A percentile compares a stretch with the other conserved stretches of the same genome.
phyloP scores from a whole-genome alignment of 2,113 vertebrate genomes.

The Seriola aureovittata region DNA sequence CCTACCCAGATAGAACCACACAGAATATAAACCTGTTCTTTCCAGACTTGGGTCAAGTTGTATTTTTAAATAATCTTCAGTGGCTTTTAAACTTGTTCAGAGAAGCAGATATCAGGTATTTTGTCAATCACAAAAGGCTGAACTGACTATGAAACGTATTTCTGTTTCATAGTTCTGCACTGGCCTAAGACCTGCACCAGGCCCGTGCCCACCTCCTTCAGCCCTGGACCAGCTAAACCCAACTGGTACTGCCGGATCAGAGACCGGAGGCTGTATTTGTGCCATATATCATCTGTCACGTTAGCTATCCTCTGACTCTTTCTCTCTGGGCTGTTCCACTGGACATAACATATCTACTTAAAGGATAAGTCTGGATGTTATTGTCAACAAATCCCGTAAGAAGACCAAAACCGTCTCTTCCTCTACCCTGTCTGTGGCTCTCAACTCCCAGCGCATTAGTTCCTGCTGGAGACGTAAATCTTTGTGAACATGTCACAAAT shows the following conservation, averaged over 20 bases:
- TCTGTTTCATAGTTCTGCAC: not conserved
- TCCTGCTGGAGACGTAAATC: not conserved
- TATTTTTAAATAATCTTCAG: slow-evolving; percentile 45
- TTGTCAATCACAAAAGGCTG: not conserved
- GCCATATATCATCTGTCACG: not conserved
- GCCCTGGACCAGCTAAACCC: not conserved
- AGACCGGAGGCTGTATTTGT: not conserved
- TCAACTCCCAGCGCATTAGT: not conserved
- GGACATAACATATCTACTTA: not conserved
- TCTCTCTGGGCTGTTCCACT: not conserved
- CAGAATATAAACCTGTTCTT: slow-evolving; percentile 44
- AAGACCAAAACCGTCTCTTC: not conserved
- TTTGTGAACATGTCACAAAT: not conserved
- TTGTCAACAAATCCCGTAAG: not conserved
- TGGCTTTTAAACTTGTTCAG: slow-evolving; percentile 32
- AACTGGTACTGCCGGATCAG: not conserved
- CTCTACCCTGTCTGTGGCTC: not conserved
- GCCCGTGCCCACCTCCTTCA: not conserved
- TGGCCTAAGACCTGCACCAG: not conserved
- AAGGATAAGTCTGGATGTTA: not conserved
- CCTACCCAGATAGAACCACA: slow-evolving; percentile 44
- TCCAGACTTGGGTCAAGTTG: slow-evolving; percentile 55
- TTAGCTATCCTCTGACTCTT: not conserved
- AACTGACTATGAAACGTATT: not conserved
- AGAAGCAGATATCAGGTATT: slow-evolving; percentile 1